Evolutionary conservation across 2,797 vertebrate species (phyloP).

Genomic region (Kryptolebias ocellatus): DNA sequence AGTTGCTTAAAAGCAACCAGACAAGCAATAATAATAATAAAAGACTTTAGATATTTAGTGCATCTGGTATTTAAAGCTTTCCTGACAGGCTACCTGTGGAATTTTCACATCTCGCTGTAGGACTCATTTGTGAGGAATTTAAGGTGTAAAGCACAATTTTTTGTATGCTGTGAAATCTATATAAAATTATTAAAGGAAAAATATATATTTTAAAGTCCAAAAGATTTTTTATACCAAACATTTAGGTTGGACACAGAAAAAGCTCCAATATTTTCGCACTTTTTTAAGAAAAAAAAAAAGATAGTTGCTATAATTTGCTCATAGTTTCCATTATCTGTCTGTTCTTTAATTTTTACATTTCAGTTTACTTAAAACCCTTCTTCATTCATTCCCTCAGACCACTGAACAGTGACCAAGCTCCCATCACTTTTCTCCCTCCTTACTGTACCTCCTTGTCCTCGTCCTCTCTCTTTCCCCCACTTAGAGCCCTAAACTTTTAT

Average conservation of each 20-base stretch:
- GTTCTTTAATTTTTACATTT: not conserved
- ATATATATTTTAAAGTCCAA: not conserved
- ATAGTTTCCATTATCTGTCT: too few species aligned
- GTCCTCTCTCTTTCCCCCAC: slow-evolving; percentile 12
- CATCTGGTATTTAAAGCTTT: too few species aligned
- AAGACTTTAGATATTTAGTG: too few species aligned
- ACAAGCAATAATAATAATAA: too few species aligned
- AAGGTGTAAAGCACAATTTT: too few species aligned
- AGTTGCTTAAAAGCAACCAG: too few species aligned
- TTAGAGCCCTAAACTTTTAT: slow-evolving; percentile 67
- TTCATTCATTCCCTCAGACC: slow-evolving; percentile 14
- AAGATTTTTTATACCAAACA: too few species aligned
- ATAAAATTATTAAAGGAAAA: not conserved
- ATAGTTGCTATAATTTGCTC: not conserved
- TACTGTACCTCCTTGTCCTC: slow-evolving; percentile 1
- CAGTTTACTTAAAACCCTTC: not conserved
- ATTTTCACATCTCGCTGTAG: too few species aligned
- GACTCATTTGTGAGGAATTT: too few species aligned
- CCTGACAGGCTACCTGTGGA: too few species aligned
- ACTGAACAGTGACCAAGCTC: slow-evolving; percentile 10
- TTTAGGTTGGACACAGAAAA: not conserved
- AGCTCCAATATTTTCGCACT: not conserved
- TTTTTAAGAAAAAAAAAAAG: too few species aligned
- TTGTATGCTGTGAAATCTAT: not conserved
- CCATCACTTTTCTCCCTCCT: not conserved